Base-by-base conservation (phyloP, 2,888 invertebrate genomes). In the Lithophane leautieri region DNA sequence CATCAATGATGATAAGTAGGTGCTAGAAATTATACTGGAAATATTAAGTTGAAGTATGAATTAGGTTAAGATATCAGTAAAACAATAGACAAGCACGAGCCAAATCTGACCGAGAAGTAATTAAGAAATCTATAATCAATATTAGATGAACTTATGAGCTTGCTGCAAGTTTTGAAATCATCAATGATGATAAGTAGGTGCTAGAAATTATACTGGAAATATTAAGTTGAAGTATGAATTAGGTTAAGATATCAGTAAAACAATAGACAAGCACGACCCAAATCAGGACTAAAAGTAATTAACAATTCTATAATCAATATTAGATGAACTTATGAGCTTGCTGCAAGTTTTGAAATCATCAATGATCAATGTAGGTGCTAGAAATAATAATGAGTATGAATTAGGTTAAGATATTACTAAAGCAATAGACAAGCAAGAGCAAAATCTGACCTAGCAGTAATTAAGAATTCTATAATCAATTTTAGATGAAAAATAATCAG, bases 331-430 rank as follows among this genome's bases (percentile, higher is more conserved):
- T 52, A 28, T 44, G 42, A 70, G 11, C 7, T 54, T 4, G 19
- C 19, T 69, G 65, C n/a, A 40, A 69, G 54, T 50, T 42, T 67
- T 34, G 63, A 68, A 76, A 70, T 28, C 14, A 69, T 25, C 14
- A 44, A 52, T 44, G n/a, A 42, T 42, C 12, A 40, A 16, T 40
- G 52, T n/a, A 52, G 61, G 44, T 58, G 69, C 19, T 42, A 60
- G 40, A 52, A 56, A 50, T 56, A 4, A 50, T 16, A 42, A 34
- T 25, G 4, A 28, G 11, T 14, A n/a, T 6, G 12, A 54, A 2
- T 65, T 52, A n/a, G 22, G 6, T 8, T 47, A 73, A 25, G 16
- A 73, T 25, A 16, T 25, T 1, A 62, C 0, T 61, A 54, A 42
- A 54, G 8, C 4, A 44, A 25, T n/a, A 34, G 52, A 52, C 14